Evolutionary conservation across 2,888 invertebrate genomes (phyloP).

Genomic region (Meliscaeva auricollis): DNA sequence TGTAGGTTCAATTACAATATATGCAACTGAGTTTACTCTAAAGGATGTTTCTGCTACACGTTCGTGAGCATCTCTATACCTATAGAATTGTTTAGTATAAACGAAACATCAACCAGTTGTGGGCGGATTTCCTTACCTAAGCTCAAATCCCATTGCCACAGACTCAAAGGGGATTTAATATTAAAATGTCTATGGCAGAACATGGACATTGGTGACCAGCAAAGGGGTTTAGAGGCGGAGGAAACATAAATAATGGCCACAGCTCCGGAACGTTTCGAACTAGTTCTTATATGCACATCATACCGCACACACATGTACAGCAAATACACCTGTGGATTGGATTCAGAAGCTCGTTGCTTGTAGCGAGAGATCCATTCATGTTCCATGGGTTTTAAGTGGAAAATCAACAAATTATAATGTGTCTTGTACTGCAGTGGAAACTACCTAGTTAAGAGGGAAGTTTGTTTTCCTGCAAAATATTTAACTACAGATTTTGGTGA

Average conservation of each 20-base stretch:
- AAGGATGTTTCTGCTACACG: constrained; percentile 40
- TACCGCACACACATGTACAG: constrained; percentile 67
- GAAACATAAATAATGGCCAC: constrained; percentile 73
- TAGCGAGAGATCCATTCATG: constrained; percentile 70
- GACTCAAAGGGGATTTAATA: constrained; percentile 72
- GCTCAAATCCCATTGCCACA: constrained; percentile 70
- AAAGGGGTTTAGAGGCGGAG: constrained; percentile 59
- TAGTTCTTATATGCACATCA: constrained; percentile 69
- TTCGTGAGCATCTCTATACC: constrained; percentile 4
- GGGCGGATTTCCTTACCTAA: constrained; percentile 69
- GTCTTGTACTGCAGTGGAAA: constrained; percentile 76
- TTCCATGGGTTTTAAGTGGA: constrained; percentile 80
- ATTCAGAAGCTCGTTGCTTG: constrained; percentile 66
- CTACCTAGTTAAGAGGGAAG: constrained; percentile 76
- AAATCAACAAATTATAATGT: constrained; percentile 81
- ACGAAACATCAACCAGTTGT: constrained; percentile 65
- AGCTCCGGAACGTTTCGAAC: constrained; percentile 64
- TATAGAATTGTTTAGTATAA: constrained; percentile 12
- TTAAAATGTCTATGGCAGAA: constrained; percentile 67
- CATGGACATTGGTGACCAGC: constrained; percentile 67
- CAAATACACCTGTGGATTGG: constrained; percentile 73
- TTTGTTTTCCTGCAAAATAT: constrained; percentile 79
- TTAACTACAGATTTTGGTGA: constrained; percentile 81
- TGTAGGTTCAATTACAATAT: constrained; percentile 32
- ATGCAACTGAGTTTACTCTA: constrained; percentile 41